Evolutionary conservation across 2,113 vertebrate genomes (phyloP).

Genomic region (Aramus guarauna): DNA sequence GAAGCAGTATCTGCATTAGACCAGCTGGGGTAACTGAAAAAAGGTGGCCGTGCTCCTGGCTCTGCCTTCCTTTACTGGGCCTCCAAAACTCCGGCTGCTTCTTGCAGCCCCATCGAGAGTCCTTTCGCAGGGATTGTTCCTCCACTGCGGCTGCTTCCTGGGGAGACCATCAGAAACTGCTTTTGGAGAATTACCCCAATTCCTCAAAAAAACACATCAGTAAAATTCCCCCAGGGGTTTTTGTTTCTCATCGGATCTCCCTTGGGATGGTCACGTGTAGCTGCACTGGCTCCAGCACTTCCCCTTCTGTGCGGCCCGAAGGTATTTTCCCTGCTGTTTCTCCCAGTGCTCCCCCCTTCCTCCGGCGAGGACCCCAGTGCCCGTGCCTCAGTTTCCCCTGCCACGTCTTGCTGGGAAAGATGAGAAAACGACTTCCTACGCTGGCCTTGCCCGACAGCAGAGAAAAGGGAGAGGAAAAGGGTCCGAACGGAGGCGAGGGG

Average conservation of each 20-base stretch:
- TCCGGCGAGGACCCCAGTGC: neutral
- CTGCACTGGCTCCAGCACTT: neutral
- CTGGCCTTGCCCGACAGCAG: fast-evolving
- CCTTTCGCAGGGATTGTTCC: neutral
- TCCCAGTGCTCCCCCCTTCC: fast-evolving
- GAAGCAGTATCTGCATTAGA: neutral
- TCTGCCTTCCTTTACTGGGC: neutral
- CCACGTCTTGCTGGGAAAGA: neutral
- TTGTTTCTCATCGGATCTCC: neutral
- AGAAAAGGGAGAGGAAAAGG: neutral
- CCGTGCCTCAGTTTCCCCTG: neutral
- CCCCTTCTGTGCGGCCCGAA: neutral
- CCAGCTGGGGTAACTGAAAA: neutral
- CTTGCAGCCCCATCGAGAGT: neutral
- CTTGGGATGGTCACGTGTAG: neutral
- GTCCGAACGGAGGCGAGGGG: neutral
- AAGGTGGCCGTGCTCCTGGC: fast-evolving
- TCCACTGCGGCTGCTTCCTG: neutral
- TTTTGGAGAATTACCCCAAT: neutral
- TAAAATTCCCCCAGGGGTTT: neutral
- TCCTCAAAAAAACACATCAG: neutral
- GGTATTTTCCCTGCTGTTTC: neutral
- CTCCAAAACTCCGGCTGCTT: neutral
- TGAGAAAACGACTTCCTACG: fast-evolving
- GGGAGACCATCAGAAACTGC: neutral